phyloP scores from a whole-genome alignment of 2,888 invertebrate genomes.

The Cosmopolites sordidus region DNA sequence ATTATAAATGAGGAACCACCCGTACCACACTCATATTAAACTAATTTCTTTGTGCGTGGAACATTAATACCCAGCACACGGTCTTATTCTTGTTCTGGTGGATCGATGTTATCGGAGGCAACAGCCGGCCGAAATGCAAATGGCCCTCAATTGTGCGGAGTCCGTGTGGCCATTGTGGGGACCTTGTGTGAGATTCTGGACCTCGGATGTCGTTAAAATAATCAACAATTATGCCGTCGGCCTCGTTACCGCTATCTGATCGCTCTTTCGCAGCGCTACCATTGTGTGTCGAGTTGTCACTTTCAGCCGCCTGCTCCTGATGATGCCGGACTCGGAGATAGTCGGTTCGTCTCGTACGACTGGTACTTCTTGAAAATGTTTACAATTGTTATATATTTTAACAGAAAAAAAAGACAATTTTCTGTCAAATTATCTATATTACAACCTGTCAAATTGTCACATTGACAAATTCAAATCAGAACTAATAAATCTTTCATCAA shows the following conservation, averaged over 20 bases:
- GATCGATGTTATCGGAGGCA: slow-evolving; percentile 22
- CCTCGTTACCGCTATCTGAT: slow-evolving; percentile 43
- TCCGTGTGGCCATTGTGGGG: slow-evolving; percentile 45
- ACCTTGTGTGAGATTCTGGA: slow-evolving; percentile 40
- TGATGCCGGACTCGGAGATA: too few species aligned
- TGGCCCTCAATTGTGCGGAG: slow-evolving; percentile 48
- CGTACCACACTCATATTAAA: neutral
- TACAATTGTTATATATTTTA: too few species aligned
- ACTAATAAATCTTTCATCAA: too few species aligned
- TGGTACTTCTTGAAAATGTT: too few species aligned
- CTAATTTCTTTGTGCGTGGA: slow-evolving; percentile 9
- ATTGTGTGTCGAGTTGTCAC: too few species aligned
- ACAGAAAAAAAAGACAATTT: too few species aligned
- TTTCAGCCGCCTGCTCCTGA: too few species aligned
- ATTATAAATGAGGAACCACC: too few species aligned
- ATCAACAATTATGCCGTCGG: slow-evolving; percentile 48
- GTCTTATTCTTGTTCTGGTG: slow-evolving; percentile 9
- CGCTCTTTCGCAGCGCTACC: slow-evolving; percentile 3
- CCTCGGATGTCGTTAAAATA: slow-evolving; percentile 47
- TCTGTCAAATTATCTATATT: too few species aligned
- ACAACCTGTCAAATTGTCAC: too few species aligned
- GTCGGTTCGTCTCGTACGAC: too few species aligned
- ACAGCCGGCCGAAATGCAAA: slow-evolving; percentile 44
- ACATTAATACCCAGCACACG: slow-evolving; percentile 24
- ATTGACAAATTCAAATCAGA: too few species aligned